A percentile compares a stretch with the other conserved stretches of the same genome.
Conservation (phyloP, 2,797 vertebrate genomes). For the Threskiornis aethiopicus region DNA sequence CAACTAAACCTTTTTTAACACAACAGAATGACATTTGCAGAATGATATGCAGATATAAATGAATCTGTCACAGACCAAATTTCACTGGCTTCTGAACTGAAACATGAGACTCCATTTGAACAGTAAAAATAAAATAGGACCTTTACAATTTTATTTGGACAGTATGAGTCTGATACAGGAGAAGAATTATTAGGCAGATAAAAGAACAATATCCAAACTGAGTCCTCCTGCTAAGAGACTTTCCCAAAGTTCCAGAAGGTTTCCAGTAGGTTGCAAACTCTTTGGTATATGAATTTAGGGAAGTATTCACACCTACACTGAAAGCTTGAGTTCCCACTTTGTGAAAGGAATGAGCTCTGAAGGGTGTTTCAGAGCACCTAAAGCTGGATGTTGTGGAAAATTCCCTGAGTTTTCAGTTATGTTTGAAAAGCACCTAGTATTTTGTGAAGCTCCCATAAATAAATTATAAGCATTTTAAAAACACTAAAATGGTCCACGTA, state of each 20-base stretch:
- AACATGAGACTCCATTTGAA: background rate
- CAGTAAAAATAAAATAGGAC: background rate
- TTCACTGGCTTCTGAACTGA: background rate
- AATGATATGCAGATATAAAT: background rate
- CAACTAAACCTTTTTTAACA: background rate
- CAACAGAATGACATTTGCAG: background rate
- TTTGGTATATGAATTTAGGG: background rate
- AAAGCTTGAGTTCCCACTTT: background rate
- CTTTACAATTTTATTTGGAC: background rate
- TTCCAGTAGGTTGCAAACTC: background rate
- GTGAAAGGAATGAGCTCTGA: background rate
- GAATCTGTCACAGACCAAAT: background rate
- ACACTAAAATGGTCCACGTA: fast-evolving
- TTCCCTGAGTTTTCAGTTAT: background rate
- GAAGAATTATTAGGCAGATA: background rate
- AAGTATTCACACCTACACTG: background rate
- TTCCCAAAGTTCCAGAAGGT: background rate
- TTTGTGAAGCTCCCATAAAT: background rate
- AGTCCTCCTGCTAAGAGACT: background rate
- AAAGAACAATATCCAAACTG: background rate
- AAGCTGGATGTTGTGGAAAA: background rate
- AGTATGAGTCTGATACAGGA: background rate
- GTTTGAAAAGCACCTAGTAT: background rate
- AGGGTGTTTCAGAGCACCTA: background rate
- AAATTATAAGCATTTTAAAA: background rate